These are phyloP conservation scores for Xiphophorus couchianus DNA, from an alignment of 2,113 vertebrate genomes.

Conservation along the genomic window DNA sequence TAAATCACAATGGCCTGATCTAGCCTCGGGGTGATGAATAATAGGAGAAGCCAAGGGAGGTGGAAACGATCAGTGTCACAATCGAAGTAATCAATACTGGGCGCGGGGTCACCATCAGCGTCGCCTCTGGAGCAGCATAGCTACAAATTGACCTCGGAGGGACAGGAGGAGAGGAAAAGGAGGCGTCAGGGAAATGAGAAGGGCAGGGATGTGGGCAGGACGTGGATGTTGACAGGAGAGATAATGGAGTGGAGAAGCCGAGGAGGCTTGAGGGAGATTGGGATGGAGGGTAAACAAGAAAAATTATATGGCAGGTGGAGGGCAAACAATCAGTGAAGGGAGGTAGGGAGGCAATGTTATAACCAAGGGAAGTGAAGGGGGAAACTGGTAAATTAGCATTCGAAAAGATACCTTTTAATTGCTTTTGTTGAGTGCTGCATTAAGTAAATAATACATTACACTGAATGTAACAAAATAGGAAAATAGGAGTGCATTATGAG, in stretches of 20 bases:
- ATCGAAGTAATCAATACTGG: slow-evolving; percentile 56
- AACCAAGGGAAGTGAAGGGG: slow-evolving; percentile 7
- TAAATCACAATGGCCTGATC: slow-evolving; percentile 58
- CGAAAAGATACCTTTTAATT: slow-evolving; percentile 12
- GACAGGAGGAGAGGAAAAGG: slow-evolving; percentile 27
- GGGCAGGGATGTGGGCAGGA: slow-evolving; percentile 51
- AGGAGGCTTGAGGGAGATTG: slow-evolving; percentile 25
- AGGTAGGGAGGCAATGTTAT: neutral
- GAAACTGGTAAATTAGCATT: neutral
- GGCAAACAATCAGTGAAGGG: slow-evolving; percentile 37
- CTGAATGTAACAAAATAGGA: neutral
- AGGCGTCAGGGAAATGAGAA: slow-evolving; percentile 40
- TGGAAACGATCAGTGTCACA: slow-evolving; percentile 50
- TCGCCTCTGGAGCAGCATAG: slow-evolving; percentile 41
- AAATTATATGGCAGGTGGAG: slow-evolving; percentile 41
- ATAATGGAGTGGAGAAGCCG: slow-evolving; percentile 46
- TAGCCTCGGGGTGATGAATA: slow-evolving; percentile 38
- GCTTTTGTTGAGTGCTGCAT: neutral
- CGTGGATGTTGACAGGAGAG: slow-evolving; percentile 43
- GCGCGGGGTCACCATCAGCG: slow-evolving; percentile 43
- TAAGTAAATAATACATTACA: slow-evolving; percentile 4
- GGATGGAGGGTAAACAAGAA: slow-evolving; percentile 55
- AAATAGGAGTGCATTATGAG: neutral
- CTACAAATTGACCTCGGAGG: slow-evolving; percentile 34
- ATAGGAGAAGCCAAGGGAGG: slow-evolving; percentile 14